Percentiles rank a stretch among this genome's conserved stretches.
phyloP scores from a whole-genome alignment of 2,113 vertebrate species.

The Raja brachyura region DNA sequence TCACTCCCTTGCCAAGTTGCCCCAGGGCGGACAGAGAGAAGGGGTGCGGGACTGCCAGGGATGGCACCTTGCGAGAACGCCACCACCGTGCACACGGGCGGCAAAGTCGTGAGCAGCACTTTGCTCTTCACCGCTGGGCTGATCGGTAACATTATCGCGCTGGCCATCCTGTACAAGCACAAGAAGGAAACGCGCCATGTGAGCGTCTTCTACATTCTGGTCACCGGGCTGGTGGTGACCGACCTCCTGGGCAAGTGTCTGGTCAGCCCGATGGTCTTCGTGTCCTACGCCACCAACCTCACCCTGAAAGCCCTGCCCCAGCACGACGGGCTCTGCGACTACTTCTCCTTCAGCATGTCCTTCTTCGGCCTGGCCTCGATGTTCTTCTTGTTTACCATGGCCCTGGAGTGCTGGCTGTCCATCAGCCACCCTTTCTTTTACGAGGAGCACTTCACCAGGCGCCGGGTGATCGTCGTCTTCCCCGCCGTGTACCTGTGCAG shows the following conservation, averaged over 20 bases:
- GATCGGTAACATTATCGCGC: conserved; percentile 62
- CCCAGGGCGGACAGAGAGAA: background rate
- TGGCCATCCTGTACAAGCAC: conserved; percentile 55
- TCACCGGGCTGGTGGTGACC: conserved; percentile 56
- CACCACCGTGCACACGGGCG: conserved; percentile 48
- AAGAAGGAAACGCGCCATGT: conserved; percentile 43
- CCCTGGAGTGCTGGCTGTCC: conserved; percentile 63
- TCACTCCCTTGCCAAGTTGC: background rate
- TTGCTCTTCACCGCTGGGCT: conserved; percentile 67
- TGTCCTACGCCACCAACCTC: conserved; percentile 61
- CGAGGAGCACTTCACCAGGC: conserved; percentile 50
- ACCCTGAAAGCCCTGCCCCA: conserved; percentile 52
- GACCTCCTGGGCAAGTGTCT: conserved; percentile 67
- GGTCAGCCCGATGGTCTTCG: conserved; percentile 64
- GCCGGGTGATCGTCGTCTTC: conserved; percentile 45
- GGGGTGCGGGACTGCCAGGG: background rate
- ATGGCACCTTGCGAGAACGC: conserved; percentile 44
- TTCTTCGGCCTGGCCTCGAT: conserved; percentile 68
- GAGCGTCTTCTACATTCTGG: conserved; percentile 63
- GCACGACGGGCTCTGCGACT: conserved; percentile 50
- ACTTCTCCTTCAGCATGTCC: conserved; percentile 62
- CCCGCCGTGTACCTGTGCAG: conserved; percentile 48
- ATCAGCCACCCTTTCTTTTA: conserved; percentile 66
- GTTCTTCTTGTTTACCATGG: conserved; percentile 65
- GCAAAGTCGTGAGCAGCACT: conserved; percentile 54